Base-by-base conservation (phyloP, 1,140 invertebrate genomes). In the Halictus rubicundus region DNA sequence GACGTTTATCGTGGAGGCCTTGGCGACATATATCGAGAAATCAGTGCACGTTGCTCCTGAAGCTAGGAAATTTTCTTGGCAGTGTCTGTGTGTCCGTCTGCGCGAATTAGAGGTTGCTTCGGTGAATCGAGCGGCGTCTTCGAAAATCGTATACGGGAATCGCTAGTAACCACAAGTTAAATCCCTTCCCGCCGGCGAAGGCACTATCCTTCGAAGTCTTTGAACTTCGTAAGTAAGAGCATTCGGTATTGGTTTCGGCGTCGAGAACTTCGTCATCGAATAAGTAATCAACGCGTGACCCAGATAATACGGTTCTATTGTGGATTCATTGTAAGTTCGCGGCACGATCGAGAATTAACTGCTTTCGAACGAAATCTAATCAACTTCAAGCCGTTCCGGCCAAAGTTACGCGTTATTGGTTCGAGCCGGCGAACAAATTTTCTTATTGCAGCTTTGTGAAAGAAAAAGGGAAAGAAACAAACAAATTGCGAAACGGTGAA, bases 261-360 rank as follows among this genome's bases (percentile, higher is more conserved):
- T 73, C 76, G 77, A 76, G 83, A 84, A 84, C 76, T 83, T 80
- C 61, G 81, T 59, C 76, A 57, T 74, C 81, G 83, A 61, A 82
- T 84, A 84, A 84, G 81, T 84, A 84, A 84, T 84, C 82, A 84
- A 83, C 82, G 76, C 82, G 76, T 78, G 81, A 79, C 65, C 75
- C 66, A 77, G 52, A 79, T 84, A 84, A 84, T 78, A 78, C 75
- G 12, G 14, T 19, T 49, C 72, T 69, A 82, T 83, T 84, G 71
- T 68, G 64, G 69, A 83, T 83, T 79, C 57, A 65, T 64, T 49
- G 10, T 54, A 52, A 61, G 19, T 57, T 63, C n/a, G 7, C 32
- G 23, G 46, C 46, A 1, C 23, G 21, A 73, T 75, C n/a, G 27
- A 42, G 21, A 74, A 59, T 57, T 60, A 57, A 65, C 8, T 8